These are phyloP conservation scores for Eretmochelys imbricata DNA, from an alignment of 2,113 vertebrate species.

Conservation along the genomic window DNA sequence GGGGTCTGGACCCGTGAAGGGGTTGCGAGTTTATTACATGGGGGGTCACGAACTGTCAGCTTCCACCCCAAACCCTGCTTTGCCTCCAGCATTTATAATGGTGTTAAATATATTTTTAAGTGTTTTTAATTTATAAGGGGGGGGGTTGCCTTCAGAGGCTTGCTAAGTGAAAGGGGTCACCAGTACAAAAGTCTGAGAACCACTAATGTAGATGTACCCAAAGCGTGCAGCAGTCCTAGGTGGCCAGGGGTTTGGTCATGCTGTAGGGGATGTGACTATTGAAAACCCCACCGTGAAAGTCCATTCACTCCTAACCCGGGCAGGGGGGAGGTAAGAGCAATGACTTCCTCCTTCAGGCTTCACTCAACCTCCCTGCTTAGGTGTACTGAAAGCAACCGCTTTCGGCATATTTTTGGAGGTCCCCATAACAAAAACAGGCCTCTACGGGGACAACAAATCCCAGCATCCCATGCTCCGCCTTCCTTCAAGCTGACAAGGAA, in stretches of 20 bases:
- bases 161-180: no score
- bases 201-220: neutral
- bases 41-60: no score
- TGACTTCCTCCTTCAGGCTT: neutral
- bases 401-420: accelerated
- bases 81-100: no score
- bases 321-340: neutral
- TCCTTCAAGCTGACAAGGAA: accelerated
- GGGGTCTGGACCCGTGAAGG: no score
- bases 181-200: no score
- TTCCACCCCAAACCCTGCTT: no score
- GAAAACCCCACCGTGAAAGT: no score
- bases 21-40: no score
- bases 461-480: neutral
- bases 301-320: no score
- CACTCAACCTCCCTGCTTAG: accelerated
- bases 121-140: no score
- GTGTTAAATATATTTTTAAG: no score
- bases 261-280: neutral
- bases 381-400: neutral
- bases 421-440: accelerated
- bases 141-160: no score
- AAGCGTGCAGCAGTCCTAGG: neutral
- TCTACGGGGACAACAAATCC: neutral
- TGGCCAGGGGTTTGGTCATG: neutral